Evolutionary conservation across 2,113 vertebrate genomes (phyloP).

Genomic region (Xenus cinereus): DNA sequence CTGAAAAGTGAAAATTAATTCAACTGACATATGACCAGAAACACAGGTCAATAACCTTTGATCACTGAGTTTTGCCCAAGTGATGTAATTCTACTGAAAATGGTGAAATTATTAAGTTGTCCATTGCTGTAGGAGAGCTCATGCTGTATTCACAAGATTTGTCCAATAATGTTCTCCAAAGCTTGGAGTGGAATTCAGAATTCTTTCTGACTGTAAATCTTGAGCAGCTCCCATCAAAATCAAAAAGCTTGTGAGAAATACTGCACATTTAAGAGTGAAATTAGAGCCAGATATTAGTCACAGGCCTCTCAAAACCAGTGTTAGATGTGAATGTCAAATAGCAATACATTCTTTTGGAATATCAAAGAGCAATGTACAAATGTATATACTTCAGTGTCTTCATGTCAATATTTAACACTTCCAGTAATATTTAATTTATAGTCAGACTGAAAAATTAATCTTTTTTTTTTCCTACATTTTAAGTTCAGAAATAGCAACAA

Average conservation of each 20-base stretch:
- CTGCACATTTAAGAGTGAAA: background rate
- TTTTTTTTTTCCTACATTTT: background rate
- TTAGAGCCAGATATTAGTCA: background rate
- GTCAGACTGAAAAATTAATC: background rate
- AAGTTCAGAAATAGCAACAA: background rate
- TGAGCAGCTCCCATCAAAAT: background rate
- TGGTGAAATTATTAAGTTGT: background rate
- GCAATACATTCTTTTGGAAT: background rate
- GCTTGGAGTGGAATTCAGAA: background rate
- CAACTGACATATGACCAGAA: background rate
- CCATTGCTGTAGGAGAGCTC: background rate
- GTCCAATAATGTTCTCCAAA: background rate
- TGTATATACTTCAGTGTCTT: background rate
- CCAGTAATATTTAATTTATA: background rate
- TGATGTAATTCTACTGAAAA: background rate
- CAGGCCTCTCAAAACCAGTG: background rate
- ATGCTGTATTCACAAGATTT: background rate
- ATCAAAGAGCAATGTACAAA: background rate
- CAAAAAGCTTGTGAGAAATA: background rate
- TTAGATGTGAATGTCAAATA: background rate
- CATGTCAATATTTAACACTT: background rate
- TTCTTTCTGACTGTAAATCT: background rate
- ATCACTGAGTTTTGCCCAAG: background rate
- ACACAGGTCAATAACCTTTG: background rate
- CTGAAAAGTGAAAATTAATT: background rate